Evolutionary conservation across 2,888 invertebrate species (phyloP).

Genomic region (Calliphora vomitoria): DNA sequence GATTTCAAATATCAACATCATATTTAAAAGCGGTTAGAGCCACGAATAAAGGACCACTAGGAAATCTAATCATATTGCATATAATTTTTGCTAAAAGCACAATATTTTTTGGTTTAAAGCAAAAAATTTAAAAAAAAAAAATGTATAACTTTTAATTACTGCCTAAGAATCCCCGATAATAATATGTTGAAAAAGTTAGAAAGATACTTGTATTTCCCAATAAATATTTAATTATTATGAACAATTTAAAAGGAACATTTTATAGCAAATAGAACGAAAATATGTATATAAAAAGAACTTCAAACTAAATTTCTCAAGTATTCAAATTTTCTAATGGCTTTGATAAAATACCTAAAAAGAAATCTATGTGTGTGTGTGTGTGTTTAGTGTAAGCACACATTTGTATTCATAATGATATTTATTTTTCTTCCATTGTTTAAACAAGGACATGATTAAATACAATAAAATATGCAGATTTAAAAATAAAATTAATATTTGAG

Average conservation of each 20-base stretch:
- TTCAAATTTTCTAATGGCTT: slow-evolving; percentile 23
- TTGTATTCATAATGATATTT: slow-evolving; percentile 50
- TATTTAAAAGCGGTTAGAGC: slow-evolving; percentile 27
- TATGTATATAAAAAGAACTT: too few relatives aligned
- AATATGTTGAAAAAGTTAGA: too few relatives aligned
- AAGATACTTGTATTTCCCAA: too few relatives aligned
- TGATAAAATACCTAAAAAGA: background rate
- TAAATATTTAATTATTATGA: too few relatives aligned
- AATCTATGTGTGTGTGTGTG: background rate
- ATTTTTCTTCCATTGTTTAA: slow-evolving; percentile 50
- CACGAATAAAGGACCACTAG: slow-evolving; percentile 1
- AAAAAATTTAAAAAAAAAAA: too few relatives aligned
- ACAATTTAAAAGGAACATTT: too few relatives aligned
- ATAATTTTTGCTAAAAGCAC: background rate
- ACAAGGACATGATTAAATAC: slow-evolving; percentile 55
- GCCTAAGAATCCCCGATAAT: too few relatives aligned
- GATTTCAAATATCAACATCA: slow-evolving; percentile 44
- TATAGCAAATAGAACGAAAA: too few relatives aligned
- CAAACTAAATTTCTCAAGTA: background rate
- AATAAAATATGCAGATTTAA: slow-evolving; percentile 30
- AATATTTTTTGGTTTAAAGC: background rate
- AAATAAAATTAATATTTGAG: slow-evolving; percentile 34
- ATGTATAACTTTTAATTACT: too few relatives aligned
- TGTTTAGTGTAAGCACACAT: background rate
- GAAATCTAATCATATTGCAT: background rate